Evolutionary conservation across 1,140 invertebrate species (phyloP).

Genomic region (Anastatus disparis): DNA sequence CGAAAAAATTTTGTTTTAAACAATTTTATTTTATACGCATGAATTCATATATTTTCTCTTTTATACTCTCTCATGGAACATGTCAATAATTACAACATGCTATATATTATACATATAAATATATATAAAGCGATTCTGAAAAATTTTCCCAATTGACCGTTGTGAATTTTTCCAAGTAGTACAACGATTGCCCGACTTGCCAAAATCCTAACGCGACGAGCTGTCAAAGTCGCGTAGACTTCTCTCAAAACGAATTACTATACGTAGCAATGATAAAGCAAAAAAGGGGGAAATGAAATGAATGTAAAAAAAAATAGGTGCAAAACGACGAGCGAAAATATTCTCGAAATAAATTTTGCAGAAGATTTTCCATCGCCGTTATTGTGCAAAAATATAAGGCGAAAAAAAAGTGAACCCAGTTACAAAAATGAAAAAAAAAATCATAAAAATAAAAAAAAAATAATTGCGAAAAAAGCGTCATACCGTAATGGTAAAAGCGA

Average conservation of each 20-base stretch:
- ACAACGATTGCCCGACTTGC: slow-evolving; percentile 65
- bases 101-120: slow-evolving; percentile 47
- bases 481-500: neutral
- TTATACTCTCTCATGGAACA: slow-evolving; percentile 23
- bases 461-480: neutral
- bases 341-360: neutral
- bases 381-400: neutral
- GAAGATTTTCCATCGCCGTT: slow-evolving; percentile 1
- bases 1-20: no score
- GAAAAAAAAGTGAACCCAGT: neutral
- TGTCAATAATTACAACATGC: slow-evolving; percentile 42
- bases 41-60: slow-evolving; percentile 8
- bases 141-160: slow-evolving; percentile 5
- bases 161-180: slow-evolving; percentile 52
- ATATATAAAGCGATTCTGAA: slow-evolving; percentile 28
- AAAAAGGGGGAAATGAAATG: slow-evolving; percentile 33
- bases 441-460: neutral
- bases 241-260: slow-evolving; percentile 65
- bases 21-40: no score
- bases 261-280: slow-evolving; percentile 47
- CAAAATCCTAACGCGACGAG: slow-evolving; percentile 60
- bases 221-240: slow-evolving; percentile 52
- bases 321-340: neutral
- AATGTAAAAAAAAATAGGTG: neutral
- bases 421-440: no score